phyloP scores from a whole-genome alignment of 1,140 invertebrate species.

The Bilobella aurantiaca region DNA sequence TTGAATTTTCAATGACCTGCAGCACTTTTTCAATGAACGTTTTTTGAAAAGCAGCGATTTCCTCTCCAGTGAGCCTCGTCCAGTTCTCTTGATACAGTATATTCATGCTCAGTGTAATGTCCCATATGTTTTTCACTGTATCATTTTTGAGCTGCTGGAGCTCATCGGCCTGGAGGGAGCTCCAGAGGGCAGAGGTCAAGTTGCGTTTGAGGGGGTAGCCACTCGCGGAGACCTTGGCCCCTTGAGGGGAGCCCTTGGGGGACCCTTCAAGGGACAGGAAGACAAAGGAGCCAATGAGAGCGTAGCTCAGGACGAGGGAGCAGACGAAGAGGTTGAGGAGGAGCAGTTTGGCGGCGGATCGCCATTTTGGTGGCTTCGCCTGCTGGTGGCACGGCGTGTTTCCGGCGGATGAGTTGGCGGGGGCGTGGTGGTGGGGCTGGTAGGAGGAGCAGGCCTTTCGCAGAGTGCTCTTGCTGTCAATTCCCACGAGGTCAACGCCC shows the following conservation, averaged over 20 bases:
- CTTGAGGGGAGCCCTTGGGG: slow-evolving; percentile 49
- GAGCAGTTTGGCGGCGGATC: slow-evolving; percentile 26
- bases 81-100: slow-evolving; percentile 91
- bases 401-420: neutral
- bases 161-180: slow-evolving; percentile 27
- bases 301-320: slow-evolving; percentile 74
- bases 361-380: slow-evolving; percentile 13
- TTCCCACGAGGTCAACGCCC: slow-evolving; percentile 33
- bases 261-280: slow-evolving; percentile 80
- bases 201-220: slow-evolving; percentile 38
- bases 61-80: slow-evolving; percentile 72
- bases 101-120: slow-evolving; percentile 84
- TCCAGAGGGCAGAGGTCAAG: slow-evolving; percentile 23
- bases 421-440: neutral
- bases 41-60: slow-evolving; percentile 80
- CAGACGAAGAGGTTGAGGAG: slow-evolving; percentile 80
- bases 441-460: neutral
- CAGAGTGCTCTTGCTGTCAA: slow-evolving; percentile 19
- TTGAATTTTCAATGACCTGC: slow-evolving; percentile 56
- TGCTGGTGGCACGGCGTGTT: neutral
- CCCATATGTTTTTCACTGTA: slow-evolving; percentile 83
- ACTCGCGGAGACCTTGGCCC: slow-evolving; percentile 43
- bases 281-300: slow-evolving; percentile 80
- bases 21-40: slow-evolving; percentile 65
- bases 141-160: slow-evolving; percentile 39